Conservation (phyloP, 2,797 vertebrate species). For the Hippoglossus hippoglossus region DNA sequence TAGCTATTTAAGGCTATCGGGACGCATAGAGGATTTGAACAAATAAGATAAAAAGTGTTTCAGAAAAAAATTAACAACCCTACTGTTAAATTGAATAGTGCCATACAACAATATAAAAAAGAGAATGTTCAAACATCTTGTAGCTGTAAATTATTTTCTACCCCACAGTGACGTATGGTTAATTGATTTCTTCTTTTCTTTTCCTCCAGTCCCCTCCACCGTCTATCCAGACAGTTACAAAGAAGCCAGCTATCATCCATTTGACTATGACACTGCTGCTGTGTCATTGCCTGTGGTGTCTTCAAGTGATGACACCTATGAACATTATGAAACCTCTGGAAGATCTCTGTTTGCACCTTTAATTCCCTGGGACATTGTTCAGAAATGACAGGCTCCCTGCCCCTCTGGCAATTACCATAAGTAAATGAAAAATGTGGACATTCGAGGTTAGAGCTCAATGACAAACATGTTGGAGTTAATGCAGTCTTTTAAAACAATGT, state of each 20-base stretch:
- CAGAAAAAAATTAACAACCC: too few relatives aligned
- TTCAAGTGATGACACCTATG: constrained; percentile 12
- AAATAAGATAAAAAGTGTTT: too few relatives aligned
- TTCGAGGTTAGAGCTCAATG: too few relatives aligned
- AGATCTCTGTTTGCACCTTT: constrained; percentile 9
- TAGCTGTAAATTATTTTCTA: too few relatives aligned
- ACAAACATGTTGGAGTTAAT: neutral
- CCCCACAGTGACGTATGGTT: neutral
- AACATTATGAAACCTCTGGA: constrained; percentile 19
- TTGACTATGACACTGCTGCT: neutral
- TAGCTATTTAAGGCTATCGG: too few relatives aligned
- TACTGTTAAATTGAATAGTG: too few relatives aligned
- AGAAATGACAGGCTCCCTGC: constrained; percentile 34
- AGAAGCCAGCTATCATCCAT: constrained; percentile 10
- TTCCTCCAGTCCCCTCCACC: constrained; percentile 28
- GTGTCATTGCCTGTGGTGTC: neutral
- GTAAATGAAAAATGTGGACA: neutral
- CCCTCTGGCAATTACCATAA: neutral
- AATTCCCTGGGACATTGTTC: constrained; percentile 74
- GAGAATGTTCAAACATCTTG: too few relatives aligned
- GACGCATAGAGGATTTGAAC: too few relatives aligned
- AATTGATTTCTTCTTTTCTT: neutral
- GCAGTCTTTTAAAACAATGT: neutral
- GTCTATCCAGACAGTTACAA: neutral
- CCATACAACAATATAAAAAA: too few relatives aligned